phyloP scores from a whole-genome alignment of 2,888 invertebrate genomes.

The Onthophagus sagittarius region DNA sequence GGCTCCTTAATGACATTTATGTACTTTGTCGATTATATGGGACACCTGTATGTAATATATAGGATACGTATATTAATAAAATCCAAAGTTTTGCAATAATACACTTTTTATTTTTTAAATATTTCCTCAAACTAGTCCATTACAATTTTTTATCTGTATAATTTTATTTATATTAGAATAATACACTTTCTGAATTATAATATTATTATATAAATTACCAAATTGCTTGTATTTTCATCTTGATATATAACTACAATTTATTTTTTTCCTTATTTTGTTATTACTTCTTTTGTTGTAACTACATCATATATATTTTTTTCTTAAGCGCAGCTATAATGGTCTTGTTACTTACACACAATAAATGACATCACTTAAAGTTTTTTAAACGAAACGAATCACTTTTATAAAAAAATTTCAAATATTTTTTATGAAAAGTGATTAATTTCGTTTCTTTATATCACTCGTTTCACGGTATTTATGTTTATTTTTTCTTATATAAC shows the following conservation, averaged over 20 bases:
- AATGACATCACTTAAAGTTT: constrained; percentile 22
- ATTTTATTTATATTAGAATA: constrained; percentile 29
- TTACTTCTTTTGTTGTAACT: background rate
- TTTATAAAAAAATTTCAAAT: background rate
- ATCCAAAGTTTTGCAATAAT: constrained; percentile 20
- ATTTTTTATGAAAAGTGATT: too few relatives aligned
- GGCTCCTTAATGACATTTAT: too few relatives aligned
- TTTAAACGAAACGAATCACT: constrained; percentile 23
- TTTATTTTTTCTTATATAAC: constrained; percentile 27
- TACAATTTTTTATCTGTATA: constrained; percentile 22
- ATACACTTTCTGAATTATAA: constrained; percentile 27
- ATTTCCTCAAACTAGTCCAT: constrained; percentile 29
- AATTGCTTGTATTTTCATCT: constrained; percentile 17
- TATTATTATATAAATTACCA: constrained; percentile 27
- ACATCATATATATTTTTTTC: constrained; percentile 16
- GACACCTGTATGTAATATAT: too few relatives aligned
- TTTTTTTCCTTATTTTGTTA: background rate
- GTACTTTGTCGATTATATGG: too few relatives aligned
- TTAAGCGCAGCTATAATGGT: constrained; percentile 28
- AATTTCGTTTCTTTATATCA: constrained; percentile 26
- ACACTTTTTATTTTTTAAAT: constrained; percentile 24
- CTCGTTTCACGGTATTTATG: constrained; percentile 24
- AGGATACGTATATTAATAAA: constrained; percentile 4
- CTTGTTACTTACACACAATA: constrained; percentile 1
- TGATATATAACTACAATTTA: constrained; percentile 6